Evolutionary conservation across 2,888 invertebrate species (phyloP).

Genomic region (Epinotia ramella): DNA sequence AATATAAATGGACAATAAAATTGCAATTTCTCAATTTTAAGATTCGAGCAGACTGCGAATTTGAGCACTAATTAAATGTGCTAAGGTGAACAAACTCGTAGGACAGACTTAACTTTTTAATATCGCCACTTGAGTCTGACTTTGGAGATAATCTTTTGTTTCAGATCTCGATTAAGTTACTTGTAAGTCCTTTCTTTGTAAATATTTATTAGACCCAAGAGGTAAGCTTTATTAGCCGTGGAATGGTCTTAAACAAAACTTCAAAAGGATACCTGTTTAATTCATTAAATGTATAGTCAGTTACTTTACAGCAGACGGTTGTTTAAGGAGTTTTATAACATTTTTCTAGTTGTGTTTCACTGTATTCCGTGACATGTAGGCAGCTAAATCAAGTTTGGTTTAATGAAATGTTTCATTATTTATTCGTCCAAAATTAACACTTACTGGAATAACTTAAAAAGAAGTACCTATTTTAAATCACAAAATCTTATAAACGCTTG

Average conservation of each 20-base stretch:
- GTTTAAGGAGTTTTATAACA: neutral
- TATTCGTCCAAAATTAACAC: too few relatives aligned
- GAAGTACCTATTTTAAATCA: too few relatives aligned
- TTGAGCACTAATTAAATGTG: conserved; percentile 16
- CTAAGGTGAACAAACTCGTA: conserved; percentile 7
- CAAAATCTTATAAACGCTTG: too few relatives aligned
- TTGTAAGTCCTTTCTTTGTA: conserved; percentile 25
- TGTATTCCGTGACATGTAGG: neutral
- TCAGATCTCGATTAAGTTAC: conserved; percentile 30
- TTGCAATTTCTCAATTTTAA: conserved; percentile 19
- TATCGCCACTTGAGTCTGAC: conserved; percentile 24
- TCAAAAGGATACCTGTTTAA: neutral
- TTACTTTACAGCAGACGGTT: neutral
- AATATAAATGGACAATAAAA: neutral
- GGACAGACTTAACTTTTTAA: conserved; percentile 28
- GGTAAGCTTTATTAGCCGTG: conserved; percentile 30
- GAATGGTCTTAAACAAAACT: neutral
- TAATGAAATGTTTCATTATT: neutral
- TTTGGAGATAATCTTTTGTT: conserved; percentile 32
- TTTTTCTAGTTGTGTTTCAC: neutral
- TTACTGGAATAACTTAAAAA: too few relatives aligned
- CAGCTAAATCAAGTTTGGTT: neutral
- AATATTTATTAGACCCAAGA: conserved; percentile 25
- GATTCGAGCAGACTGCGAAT: neutral
- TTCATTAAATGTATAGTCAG: neutral